These are phyloP conservation scores for Brachionus paranguensis DNA, from an alignment of 1,140 invertebrate species.

Conservation along the genomic window DNA sequence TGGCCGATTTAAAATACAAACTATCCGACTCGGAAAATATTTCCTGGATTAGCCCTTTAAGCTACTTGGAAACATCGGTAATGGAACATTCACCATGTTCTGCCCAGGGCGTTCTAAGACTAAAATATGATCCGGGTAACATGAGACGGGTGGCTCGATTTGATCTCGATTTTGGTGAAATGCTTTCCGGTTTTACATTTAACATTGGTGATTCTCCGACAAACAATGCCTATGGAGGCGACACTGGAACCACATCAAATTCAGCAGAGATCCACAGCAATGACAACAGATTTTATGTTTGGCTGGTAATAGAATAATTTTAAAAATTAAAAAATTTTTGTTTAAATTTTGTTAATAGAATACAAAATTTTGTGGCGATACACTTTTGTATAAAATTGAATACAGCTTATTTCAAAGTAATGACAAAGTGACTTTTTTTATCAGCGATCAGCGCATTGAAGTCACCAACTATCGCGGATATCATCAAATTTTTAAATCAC, in stretches of 20 bases:
- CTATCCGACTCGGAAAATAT: background rate
- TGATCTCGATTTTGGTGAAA: slow-evolving; percentile 31
- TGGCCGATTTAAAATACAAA: background rate
- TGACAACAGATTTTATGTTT: slow-evolving; percentile 40
- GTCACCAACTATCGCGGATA: slow-evolving; percentile 14
- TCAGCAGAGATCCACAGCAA: slow-evolving; percentile 37
- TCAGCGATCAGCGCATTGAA: slow-evolving; percentile 35
- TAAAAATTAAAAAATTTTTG: background rate
- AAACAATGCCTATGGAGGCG: slow-evolving; percentile 40
- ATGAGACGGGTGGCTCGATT: background rate
- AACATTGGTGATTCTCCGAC: slow-evolving; percentile 40
- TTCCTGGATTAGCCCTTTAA: background rate
- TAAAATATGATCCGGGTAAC: slow-evolving; percentile 2
- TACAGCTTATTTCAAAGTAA: slow-evolving; percentile 24
- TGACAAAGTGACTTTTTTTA: background rate
- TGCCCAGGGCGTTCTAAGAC: slow-evolving; percentile 22
- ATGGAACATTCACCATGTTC: background rate
- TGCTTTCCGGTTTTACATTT: slow-evolving; percentile 25
- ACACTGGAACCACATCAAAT: slow-evolving; percentile 29
- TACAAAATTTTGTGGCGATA: slow-evolving; percentile 39
- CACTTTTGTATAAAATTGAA: slow-evolving; percentile 36
- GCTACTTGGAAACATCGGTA: slow-evolving; percentile 9
- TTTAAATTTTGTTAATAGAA: background rate
- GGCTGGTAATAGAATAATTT: background rate
- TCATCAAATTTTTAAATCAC: slow-evolving; percentile 6